Evolutionary conservation across 2,797 vertebrate genomes (phyloP).

Genomic region (Pantherophis vulpinus): DNA sequence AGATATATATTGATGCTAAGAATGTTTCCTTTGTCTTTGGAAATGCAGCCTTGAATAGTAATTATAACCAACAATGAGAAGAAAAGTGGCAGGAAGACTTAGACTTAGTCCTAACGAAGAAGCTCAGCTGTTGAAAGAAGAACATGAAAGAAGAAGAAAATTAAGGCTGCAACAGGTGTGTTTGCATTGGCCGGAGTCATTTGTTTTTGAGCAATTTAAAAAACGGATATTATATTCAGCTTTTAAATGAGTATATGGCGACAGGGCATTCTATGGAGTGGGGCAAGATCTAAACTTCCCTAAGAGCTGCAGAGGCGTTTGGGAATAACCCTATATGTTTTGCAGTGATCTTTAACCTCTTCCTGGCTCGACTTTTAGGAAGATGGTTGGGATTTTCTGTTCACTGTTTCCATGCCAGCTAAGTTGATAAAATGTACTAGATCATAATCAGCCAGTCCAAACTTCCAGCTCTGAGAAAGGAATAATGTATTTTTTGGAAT

Average conservation of each 20-base stretch:
- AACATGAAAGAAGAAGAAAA: conserved; percentile 86
- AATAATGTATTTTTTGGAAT: neutral
- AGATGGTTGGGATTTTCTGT: neutral
- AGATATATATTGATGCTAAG: neutral
- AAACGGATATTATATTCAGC: neutral
- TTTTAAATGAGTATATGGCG: neutral
- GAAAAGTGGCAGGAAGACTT: conserved; percentile 71
- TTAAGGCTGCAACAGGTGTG: conserved; percentile 88
- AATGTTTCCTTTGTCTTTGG: neutral
- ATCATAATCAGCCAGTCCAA: neutral
- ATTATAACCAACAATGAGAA: conserved; percentile 74
- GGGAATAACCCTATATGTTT: neutral
- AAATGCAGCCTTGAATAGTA: conserved; percentile 27
- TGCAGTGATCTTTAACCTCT: neutral
- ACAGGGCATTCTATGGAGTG: neutral
- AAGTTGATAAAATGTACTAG: neutral
- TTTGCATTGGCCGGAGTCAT: conserved; percentile 7
- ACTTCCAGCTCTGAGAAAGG: neutral
- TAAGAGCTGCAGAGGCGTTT: neutral
- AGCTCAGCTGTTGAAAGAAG: conserved; percentile 83
- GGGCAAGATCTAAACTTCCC: neutral
- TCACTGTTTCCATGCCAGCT: neutral
- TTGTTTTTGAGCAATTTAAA: neutral
- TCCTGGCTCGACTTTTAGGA: neutral
- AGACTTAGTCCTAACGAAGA: conserved; percentile 92